Conservation (phyloP, 2,797 vertebrate genomes). For the Macropus fuliginosus region DNA sequence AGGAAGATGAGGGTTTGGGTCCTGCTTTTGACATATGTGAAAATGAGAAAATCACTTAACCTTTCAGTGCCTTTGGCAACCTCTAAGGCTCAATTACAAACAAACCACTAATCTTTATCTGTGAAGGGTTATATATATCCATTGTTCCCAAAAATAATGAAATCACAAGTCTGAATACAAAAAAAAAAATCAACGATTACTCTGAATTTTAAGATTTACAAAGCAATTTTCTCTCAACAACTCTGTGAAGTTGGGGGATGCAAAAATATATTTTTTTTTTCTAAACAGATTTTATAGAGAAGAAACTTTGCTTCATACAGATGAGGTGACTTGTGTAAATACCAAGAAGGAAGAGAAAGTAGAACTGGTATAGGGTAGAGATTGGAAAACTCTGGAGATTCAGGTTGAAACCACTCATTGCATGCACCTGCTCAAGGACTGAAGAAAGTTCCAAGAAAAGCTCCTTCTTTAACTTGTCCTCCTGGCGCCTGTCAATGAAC, state of each 20-base stretch:
- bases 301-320: not conserved
- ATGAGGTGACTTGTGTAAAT: not conserved
- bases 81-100: not conserved
- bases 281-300: not conserved
- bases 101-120: not conserved
- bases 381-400: not conserved
- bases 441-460: not conserved
- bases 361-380: not conserved
- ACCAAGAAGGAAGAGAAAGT: not conserved
- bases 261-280: not conserved
- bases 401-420: not conserved
- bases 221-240: not conserved
- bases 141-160: not conserved
- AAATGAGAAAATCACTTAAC: not conserved
- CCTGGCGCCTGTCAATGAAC: not conserved
- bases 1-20: not conserved
- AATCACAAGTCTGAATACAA: not conserved
- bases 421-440: not conserved
- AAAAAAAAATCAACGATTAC: not conserved
- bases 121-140: not conserved
- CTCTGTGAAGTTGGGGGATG: not conserved
- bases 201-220: not conserved
- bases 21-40: not conserved
- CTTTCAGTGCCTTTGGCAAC: not conserved
- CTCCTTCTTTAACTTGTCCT: not conserved